A percentile compares a stretch with the other conserved stretches of the same genome.
phyloP scores from a whole-genome alignment of 2,113 vertebrate genomes.

The Andinoacara biseriatus region DNA sequence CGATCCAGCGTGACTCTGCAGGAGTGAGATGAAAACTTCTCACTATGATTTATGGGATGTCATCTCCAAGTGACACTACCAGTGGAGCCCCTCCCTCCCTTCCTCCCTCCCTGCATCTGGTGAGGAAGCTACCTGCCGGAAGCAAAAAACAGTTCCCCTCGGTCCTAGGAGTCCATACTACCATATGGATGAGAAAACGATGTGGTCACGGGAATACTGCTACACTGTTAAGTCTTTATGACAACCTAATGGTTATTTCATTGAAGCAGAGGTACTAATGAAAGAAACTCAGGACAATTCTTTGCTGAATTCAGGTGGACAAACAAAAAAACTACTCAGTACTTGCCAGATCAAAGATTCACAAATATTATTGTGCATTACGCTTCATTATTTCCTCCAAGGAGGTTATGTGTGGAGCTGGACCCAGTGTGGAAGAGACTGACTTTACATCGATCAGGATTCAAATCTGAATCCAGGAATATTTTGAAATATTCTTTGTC shows the following conservation, averaged over 20 bases:
- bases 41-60: constrained; percentile 74
- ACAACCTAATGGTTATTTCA: not conserved
- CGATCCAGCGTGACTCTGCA: constrained; percentile 69
- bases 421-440: no score
- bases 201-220: not conserved
- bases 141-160: constrained; percentile 23
- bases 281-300: not conserved
- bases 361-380: not conserved
- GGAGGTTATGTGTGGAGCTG: no score
- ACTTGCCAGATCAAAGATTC: not conserved
- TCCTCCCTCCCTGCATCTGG: not conserved
- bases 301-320: not conserved
- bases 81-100: constrained; percentile 32
- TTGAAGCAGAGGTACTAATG: not conserved
- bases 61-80: constrained; percentile 50
- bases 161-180: constrained; percentile 16
- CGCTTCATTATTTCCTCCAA: not conserved
- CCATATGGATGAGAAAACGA: not conserved
- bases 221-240: not conserved
- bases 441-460: no score
- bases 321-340: not conserved
- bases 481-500: no score
- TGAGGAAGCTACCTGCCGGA: constrained; percentile 16
- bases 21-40: constrained; percentile 69
- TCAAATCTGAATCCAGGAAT: no score